These are phyloP conservation scores for Litocranius walleri DNA, from an alignment of 2,113 vertebrate species.

Conservation along the genomic window DNA sequence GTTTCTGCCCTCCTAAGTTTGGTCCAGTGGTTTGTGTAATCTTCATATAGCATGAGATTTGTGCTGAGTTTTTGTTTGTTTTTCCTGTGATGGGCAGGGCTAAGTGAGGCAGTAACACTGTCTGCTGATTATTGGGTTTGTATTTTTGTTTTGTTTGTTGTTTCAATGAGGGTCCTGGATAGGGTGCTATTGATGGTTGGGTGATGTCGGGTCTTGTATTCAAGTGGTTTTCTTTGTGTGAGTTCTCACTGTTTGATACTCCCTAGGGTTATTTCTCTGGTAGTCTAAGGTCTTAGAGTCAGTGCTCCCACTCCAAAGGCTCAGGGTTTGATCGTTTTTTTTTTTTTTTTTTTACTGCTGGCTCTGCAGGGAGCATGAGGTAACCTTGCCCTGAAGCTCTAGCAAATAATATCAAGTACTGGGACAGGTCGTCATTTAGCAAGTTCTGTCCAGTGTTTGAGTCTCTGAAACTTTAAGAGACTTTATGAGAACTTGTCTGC, in stretches of 20 bases:
- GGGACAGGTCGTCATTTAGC: not conserved
- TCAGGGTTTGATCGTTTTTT: not conserved
- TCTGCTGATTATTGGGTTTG: not conserved
- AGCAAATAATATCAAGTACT: not conserved
- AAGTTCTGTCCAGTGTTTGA: not conserved
- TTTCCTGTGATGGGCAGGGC: not conserved
- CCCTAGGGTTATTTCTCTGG: not conserved
- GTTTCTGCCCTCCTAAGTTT: not conserved
- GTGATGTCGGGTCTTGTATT: not conserved
- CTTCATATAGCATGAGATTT: not conserved
- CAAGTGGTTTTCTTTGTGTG: not conserved
- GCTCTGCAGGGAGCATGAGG: not conserved
- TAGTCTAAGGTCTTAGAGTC: not conserved
- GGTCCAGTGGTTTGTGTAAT: not conserved
- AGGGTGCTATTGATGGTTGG: not conserved
- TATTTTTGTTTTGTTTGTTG: not conserved
- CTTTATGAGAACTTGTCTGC: not conserved
- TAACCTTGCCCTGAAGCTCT: fast-evolving
- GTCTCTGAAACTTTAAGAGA: not conserved
- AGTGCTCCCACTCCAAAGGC: not conserved
- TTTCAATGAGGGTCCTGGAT: not conserved
- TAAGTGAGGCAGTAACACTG: not conserved
- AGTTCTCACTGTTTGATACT: not conserved
- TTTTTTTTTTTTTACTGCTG: not conserved
- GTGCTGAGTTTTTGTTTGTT: not conserved